Evolutionary conservation across 2,888 invertebrate genomes (phyloP), one percentile per base, ranked within the genome.

Genomic region (Phragmatobia fuliginosa): DNA sequence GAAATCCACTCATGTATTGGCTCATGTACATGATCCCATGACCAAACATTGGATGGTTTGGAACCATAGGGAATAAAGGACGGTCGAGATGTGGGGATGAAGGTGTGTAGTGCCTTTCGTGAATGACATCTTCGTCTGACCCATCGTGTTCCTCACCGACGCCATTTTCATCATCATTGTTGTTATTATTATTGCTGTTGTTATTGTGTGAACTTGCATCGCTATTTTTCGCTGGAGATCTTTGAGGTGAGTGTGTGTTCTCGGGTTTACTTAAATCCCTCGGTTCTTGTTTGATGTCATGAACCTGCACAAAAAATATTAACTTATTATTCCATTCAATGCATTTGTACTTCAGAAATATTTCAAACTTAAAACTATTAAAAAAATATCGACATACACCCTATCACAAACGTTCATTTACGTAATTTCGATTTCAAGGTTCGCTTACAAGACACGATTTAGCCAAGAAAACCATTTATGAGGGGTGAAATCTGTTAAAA

Each of bases 1-100:
- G 96, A 77, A 95, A 93, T 16, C 95, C 92, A 74, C 90, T 88
- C 96, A 98, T 97, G 89, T 98, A 98, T 88, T 98, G 98, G 84
- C 97, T 97, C 98, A 98, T 98, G 88, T 98, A 98, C 98, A 98
- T 98, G 79, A 98, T 98, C 71, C 98, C 97, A 83, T 98, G 98
- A 67, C 97, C 97, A 88, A 98, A 98, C 97, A 98, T 98, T 0
- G 97, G 97, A 69, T 94, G 94, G 88, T 98, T 98, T 66, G 98
- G 97, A 56, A 98, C 97, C 93, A 98, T 96, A 2, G 98, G 97
- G 88, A 98, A 98, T 25, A 96, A 95, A 69, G 95, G 92, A 66
- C 96, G 96, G 71, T 96, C 94, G 21, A 95, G 86, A 71, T 94
- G 95, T 0, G 94, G 93, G 2, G 95, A 92, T 0, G 90, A 81